Percentiles rank a stretch among this genome's conserved stretches.
phyloP scores from a whole-genome alignment of 2,797 vertebrate genomes.

The Tenualosa thibaudeaui region DNA sequence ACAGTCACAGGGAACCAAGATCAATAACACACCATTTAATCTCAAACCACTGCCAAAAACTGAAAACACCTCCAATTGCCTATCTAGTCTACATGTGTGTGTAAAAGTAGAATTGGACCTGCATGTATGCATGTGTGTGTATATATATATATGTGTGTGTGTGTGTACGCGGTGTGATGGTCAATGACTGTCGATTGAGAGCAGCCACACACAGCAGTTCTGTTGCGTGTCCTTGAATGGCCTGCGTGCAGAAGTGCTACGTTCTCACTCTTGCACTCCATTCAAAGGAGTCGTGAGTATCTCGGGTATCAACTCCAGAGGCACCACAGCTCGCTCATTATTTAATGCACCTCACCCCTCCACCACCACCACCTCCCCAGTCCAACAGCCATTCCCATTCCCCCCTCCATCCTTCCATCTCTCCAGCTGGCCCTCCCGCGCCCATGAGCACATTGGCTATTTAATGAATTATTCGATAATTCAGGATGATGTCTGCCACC shows the following conservation, averaged over 20 bases:
- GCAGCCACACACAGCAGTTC: neutral
- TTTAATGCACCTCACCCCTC: neutral
- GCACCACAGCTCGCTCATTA: neutral
- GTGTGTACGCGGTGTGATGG: neutral
- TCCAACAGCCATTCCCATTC: neutral
- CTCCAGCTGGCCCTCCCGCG: too few species aligned
- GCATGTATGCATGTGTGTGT: neutral
- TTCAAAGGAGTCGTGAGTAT: neutral
- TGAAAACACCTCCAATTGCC: neutral
- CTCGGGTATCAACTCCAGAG: neutral
- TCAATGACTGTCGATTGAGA: neutral
- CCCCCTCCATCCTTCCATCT: neutral
- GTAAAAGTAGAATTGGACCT: neutral
- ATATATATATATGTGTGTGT: neutral
- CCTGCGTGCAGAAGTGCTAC: neutral
- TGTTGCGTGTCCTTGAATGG: constrained; percentile 7
- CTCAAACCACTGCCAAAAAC: neutral
- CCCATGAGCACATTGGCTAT: neutral
- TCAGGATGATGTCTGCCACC: constrained; percentile 12
- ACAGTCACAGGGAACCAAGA: neutral
- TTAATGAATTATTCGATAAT: constrained; percentile 10
- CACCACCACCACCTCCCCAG: neutral
- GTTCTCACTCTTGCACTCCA: neutral
- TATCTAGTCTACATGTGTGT: neutral
- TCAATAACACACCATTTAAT: neutral